These are phyloP conservation scores for Strix aluco DNA, from an alignment of 2,113 vertebrate genomes.

Conservation along the genomic window DNA sequence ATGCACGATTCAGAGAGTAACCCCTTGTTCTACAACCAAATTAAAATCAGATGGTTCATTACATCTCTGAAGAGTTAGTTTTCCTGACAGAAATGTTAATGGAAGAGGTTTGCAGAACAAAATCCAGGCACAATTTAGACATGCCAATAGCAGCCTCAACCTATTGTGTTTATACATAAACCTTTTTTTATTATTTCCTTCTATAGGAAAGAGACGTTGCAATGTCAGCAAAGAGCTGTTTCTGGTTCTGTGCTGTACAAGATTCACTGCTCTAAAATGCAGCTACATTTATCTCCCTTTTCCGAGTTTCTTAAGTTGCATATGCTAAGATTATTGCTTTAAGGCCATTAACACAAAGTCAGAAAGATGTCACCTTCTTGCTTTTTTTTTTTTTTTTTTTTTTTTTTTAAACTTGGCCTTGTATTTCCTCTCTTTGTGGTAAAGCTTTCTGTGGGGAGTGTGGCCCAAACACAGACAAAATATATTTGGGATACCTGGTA, in stretches of 20 bases:
- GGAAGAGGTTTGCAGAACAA: conserved; percentile 47
- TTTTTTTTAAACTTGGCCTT: background rate
- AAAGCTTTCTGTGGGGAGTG: background rate
- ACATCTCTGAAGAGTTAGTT: conserved; percentile 23
- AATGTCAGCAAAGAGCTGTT: background rate
- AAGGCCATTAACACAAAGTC: background rate
- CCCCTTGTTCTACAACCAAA: conserved; percentile 48
- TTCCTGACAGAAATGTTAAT: conserved; percentile 43
- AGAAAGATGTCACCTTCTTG: background rate
- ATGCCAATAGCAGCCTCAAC: conserved; percentile 3
- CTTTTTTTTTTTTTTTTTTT: no score
- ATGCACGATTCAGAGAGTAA: background rate
- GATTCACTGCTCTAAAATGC: background rate
- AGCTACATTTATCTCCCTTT: background rate
- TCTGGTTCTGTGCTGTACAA: background rate
- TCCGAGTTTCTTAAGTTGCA: background rate
- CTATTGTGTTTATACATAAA: conserved; percentile 35
- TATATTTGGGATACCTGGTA: background rate
- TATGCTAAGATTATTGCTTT: background rate
- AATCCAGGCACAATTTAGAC: conserved; percentile 45
- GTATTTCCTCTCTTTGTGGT: background rate
- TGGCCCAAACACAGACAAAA: background rate
- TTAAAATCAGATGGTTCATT: conserved; percentile 63
- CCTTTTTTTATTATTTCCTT: conserved; percentile 18
- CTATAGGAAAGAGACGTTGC: conserved; percentile 15